Conservation (phyloP, 1,140 invertebrate genomes). For the Schlechtendalia chinensis region DNA sequence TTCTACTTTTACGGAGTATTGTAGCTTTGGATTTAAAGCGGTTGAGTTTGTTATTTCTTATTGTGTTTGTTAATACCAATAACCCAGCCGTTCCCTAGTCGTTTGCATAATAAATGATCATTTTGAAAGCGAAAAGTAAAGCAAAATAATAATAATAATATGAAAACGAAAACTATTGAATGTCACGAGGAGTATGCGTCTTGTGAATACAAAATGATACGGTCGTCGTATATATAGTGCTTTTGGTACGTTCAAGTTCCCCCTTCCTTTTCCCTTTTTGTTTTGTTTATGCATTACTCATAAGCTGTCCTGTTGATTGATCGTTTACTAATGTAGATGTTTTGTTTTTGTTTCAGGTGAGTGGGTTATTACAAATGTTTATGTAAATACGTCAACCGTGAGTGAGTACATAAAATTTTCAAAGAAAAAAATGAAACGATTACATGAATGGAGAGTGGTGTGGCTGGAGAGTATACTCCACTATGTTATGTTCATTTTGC, state of each 20-base stretch:
- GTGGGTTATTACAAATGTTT: constrained; percentile 1
- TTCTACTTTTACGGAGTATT: not conserved
- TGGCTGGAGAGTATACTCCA: too few species aligned
- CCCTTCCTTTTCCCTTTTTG: not conserved
- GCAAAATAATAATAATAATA: too few species aligned
- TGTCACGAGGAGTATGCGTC: not conserved
- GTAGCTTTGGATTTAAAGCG: not conserved
- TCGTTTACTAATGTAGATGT: constrained; percentile 1
- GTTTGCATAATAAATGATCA: constrained; percentile 25
- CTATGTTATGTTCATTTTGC: not conserved
- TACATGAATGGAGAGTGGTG: too few species aligned
- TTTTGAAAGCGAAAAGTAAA: not conserved
- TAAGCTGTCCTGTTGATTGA: not conserved
- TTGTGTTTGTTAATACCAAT: constrained; percentile 30
- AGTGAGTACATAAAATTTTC: constrained; percentile 23
- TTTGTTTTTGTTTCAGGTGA: constrained; percentile 40
- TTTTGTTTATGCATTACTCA: not conserved
- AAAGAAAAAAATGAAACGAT: not conserved
- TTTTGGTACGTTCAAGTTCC: not conserved
- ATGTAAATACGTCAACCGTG: not conserved
- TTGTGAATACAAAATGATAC: not conserved
- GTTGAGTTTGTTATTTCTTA: constrained; percentile 35
- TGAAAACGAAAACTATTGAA: constrained; percentile 19
- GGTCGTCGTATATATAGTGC: too few species aligned
- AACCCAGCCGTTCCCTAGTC: not conserved